These are phyloP conservation scores for Abrostola tripartita DNA, from an alignment of 2,888 invertebrate genomes.

Conservation along the genomic window DNA sequence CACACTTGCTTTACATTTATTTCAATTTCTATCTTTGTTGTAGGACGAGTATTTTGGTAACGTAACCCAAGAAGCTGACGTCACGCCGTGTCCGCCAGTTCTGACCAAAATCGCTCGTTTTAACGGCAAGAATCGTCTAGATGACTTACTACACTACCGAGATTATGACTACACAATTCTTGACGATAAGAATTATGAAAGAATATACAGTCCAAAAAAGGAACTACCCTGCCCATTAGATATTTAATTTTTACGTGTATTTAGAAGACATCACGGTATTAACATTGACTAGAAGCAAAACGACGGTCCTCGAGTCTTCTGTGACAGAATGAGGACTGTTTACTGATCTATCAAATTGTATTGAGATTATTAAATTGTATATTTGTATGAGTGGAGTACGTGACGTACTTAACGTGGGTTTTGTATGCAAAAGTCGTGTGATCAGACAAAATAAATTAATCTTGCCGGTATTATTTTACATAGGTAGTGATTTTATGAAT, in stretches of 20 bases:
- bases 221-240: conserved; percentile 70
- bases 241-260: conserved; percentile 36
- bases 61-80: conserved; percentile 75
- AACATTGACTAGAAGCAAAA: conserved; percentile 1
- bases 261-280: not conserved
- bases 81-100: conserved; percentile 72
- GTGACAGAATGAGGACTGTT: not conserved
- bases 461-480: conserved; percentile 32
- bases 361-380: conserved; percentile 31
- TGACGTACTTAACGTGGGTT: conserved; percentile 5
- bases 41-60: conserved; percentile 80
- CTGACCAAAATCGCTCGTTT: conserved; percentile 76
- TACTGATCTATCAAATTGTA: conserved; percentile 16
- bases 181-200: conserved; percentile 70
- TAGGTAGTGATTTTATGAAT: conserved; percentile 26
- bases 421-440: conserved; percentile 12
- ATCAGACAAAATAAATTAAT: conserved; percentile 9
- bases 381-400: conserved; percentile 4
- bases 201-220: conserved; percentile 70
- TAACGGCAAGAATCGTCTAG: conserved; percentile 76
- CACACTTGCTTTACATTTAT: not conserved
- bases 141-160: conserved; percentile 79
- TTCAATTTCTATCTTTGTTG: not conserved
- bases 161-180: conserved; percentile 78
- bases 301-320: not conserved